phyloP scores from a whole-genome alignment of 64 coral and sea anemone genomes.

The Platygyra sinensis region DNA sequence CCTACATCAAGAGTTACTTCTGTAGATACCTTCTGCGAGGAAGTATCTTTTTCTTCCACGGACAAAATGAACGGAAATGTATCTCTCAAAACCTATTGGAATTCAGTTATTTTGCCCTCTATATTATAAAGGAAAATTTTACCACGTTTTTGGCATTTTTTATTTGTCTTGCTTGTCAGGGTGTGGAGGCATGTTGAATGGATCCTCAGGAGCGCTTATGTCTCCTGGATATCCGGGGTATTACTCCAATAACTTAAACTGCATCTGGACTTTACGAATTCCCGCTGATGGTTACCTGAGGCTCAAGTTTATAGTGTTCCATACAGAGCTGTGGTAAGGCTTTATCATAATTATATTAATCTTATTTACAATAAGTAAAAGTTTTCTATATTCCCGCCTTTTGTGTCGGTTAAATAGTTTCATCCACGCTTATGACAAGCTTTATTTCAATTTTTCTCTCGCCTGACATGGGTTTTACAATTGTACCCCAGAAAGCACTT shows the following conservation, averaged over 20 bases:
- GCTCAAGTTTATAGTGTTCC: neutral
- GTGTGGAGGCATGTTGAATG: neutral
- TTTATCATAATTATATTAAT: neutral
- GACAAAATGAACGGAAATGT: too few species aligned
- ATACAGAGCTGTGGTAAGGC: neutral
- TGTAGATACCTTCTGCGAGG: too few species aligned
- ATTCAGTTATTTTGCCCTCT: too few species aligned
- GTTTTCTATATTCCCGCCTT: neutral
- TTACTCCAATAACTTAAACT: neutral
- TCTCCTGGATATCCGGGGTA: neutral
- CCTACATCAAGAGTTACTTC: too few species aligned
- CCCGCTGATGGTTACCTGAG: neutral
- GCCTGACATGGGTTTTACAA: too few species aligned
- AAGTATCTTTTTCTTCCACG: too few species aligned
- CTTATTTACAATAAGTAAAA: neutral
- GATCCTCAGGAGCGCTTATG: neutral
- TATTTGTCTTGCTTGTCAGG: neutral
- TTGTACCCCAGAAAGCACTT: too few species aligned
- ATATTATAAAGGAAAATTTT: too few species aligned
- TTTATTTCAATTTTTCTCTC: too few species aligned
- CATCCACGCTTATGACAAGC: too few species aligned
- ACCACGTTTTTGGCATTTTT: neutral
- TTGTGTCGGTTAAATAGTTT: too few species aligned
- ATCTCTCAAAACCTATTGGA: too few species aligned
- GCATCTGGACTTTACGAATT: neutral